Evolutionary conservation across 2,797 vertebrate species (phyloP), one percentile per base, ranked within the genome.

Genomic region (Aeoliscus strigatus): DNA sequence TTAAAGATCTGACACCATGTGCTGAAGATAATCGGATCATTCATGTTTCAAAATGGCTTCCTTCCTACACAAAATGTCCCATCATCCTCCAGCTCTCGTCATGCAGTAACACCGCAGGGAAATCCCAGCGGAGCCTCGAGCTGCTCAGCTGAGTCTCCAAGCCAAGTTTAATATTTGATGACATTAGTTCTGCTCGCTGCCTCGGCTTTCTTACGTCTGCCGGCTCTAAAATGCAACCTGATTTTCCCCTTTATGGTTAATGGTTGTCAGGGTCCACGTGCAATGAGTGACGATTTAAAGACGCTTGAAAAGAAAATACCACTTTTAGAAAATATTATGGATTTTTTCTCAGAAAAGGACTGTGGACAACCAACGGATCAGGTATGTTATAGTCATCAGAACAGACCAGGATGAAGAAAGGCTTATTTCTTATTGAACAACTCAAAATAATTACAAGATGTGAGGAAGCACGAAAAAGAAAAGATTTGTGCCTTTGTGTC

Each of bases 151-250:
- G 55, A 66, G 73, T 70, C 70, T 64, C 53, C 65, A 44, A 65
- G 81, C 73, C 79, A 75, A 62, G 77, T 84, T 90, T 78, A 88
- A 89, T 88, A 88, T 89, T 88, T 90, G 79, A 89, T 90, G 73
- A 88, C 69, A 88, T 90, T 88, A 89, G 58, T 88, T 88, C 87
- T 86, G 84, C 84, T 75, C 70, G 18, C 71, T 88, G 86, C 61
- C 39, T 70, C 77, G 70, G 56, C 40, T 38, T 58, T 73, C 69
- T 71, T 75, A 74, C 60, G 60, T 77, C 79, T 72, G 64, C 74
- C 53, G 41, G 53, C 16, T 38, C 34, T 33, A 50, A 64, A 79
- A 37, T 49, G 51, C 57, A 43, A 27, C 43, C 50, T 25, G 35
- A 40, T 28, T 64, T 46, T 39, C 27, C 34, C 27, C 45, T 46